Conservation (phyloP, 2,888 invertebrate genomes). For the Cephalotes varians region DNA sequence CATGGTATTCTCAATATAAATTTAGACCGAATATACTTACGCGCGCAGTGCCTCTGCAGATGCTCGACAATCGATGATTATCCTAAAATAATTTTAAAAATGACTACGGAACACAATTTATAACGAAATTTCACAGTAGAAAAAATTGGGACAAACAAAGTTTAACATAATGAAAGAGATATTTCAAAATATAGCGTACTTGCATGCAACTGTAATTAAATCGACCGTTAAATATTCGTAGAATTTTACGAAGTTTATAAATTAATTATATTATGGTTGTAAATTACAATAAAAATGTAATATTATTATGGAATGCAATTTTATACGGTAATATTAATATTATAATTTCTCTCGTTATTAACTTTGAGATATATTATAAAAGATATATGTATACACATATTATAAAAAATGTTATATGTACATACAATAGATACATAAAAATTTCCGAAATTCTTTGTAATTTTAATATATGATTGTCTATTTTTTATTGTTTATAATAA, state of each 20-base stretch:
- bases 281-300: neutral
- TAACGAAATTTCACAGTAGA: neutral
- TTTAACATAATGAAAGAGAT: neutral
- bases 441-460: neutral
- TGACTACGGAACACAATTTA: neutral
- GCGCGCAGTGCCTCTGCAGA: neutral
- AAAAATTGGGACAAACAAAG: neutral
- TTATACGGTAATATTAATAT: neutral
- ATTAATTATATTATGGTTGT: neutral
- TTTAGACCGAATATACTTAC: conserved; percentile 33
- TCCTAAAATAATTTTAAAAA: neutral
- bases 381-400: neutral
- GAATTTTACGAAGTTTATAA: neutral
- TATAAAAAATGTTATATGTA: neutral
- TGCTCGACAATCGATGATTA: neutral
- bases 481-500: neutral
- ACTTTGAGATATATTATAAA: too few relatives aligned
- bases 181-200: neutral
- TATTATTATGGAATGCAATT: neutral
- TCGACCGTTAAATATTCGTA: neutral
- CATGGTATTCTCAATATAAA: conserved; percentile 39
- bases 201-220: neutral
- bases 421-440: too few relatives aligned
- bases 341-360: too few relatives aligned
- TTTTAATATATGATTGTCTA: neutral